phyloP scores from a whole-genome alignment of 2,888 invertebrate species.

The Limnephilus lunatus region DNA sequence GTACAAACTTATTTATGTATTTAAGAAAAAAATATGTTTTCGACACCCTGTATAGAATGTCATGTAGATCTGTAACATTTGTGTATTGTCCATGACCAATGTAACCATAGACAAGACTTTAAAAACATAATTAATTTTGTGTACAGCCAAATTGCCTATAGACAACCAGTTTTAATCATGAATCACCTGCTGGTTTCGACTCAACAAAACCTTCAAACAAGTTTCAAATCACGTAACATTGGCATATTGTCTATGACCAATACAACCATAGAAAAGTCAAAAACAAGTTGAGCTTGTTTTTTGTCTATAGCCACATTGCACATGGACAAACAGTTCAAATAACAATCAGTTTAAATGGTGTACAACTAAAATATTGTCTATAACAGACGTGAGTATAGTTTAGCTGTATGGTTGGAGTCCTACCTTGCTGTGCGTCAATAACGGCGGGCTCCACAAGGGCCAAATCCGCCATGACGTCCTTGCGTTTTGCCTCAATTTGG shows the following conservation, averaged over 20 bases:
- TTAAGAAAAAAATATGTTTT: not conserved
- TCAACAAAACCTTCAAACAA: no score
- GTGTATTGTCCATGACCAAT: not conserved
- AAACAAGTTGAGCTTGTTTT: not conserved
- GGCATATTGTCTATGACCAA: not conserved
- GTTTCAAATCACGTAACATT: not conserved
- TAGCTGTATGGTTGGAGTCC: not conserved
- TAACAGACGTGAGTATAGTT: not conserved
- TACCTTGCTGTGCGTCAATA: slow-evolving; percentile 97
- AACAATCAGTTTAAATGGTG: not conserved
- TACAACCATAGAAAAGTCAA: not conserved
- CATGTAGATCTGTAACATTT: not conserved
- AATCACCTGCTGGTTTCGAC: no score
- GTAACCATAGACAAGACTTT: not conserved
- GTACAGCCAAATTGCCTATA: no score
- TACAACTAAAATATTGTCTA: not conserved
- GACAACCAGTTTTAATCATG: no score
- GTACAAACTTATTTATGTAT: not conserved
- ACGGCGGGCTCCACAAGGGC: slow-evolving; percentile 99
- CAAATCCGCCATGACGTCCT: slow-evolving; percentile 96
- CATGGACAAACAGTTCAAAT: not conserved
- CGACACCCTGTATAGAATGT: not conserved
- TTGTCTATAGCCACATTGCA: not conserved
- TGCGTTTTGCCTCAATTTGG: slow-evolving; percentile 94
- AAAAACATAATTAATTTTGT: no score